Base-by-base conservation (phyloP, 92 coral and sea anemone genomes). In the Isaurus tuberculatus region DNA sequence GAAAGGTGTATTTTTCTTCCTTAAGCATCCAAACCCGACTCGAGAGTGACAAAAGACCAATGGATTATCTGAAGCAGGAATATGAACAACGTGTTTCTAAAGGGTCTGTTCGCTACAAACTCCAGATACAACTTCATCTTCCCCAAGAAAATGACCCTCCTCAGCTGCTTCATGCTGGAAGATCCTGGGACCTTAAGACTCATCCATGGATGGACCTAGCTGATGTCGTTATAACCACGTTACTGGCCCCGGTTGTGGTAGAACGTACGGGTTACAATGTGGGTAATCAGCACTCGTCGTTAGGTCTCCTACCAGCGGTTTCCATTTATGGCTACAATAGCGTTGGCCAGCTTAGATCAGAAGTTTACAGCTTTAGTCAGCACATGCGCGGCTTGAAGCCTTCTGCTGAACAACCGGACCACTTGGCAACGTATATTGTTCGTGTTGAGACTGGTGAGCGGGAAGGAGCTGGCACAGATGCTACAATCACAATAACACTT, bases 251-350 rank as follows among this genome's bases (percentile, higher is more conserved):
- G 23, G 55, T n/a, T 55, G 71, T 55, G 1, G 75, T 37, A 22
- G 75, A 70, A 32, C 75, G 80, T 65, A 86, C 89, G 26, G 33
- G 80, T 79, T 86, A 33, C 64, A 86, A 70, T 20, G 66, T 86
- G 19, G 80, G 37, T 63, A 86, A 86, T 78, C 89, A 86, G 48
- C 89, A 83, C 15, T 83, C 65, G 32, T 55, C 85, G 10, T 57
- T 86, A 19, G 65, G 72, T 16, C 79, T 95, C 23, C 92, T 90
- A 26, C 90, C 94, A 5, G 91, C 97, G 9, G 85, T 78, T 72
- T 80, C 95, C 19, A 89, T 89, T 8, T 57, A 95, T 67, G 95
- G 93, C 66, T 88, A 84, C 79, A 91, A 84, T 74, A 90, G 92
- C 40, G 57, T 93, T 9, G 70, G 63, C 1, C 87, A 88, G 17